Evolutionary conservation across 2,888 invertebrate genomes (phyloP), one percentile per base, ranked within the genome.

Genomic region (Cephonodes hylas): DNA sequence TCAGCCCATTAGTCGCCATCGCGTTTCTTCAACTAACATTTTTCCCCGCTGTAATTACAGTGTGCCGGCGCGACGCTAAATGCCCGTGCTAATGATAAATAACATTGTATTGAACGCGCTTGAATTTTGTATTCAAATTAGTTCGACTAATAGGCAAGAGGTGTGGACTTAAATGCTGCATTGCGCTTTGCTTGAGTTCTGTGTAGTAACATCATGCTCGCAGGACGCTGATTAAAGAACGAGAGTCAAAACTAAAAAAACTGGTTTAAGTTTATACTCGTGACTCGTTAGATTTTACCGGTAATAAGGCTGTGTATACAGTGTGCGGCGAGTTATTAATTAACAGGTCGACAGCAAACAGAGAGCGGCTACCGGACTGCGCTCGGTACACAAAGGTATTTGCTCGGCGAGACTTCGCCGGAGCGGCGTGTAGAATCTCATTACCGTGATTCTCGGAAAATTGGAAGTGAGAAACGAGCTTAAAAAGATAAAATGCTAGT

Each of bases 311-410:
- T 89, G 89, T 88, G 91, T 88, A 91, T 81, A 91, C 89, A 91
- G 77, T 79, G 84, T 79, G 79, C 88, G 82, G 83, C 89, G 89
- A 81, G 91, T 92, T 91, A 91, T 92, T 92, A 92, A 92, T 92
- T 92, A 92, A 88, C 91, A 91, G 88, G 88, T 92, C 90, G 91
- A 91, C 91, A 91, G 90, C 86, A 92, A 92, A 91, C 89, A 91
- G 86, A 81, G 82, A 79, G 83, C 80, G 82, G 91, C 91, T 92
- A 91, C 91, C 76, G 91, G 84, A 76, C 84, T 87, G 90, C 90
- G 88, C 91, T 89, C 62, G 70, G 86, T 75, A 91, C 86, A 91
- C 91, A 92, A 79, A 72, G 69, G 65, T 85, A 78, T 91, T 91
- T 89, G 80, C 83, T 75, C 80, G 82, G 76, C 79, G 85, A 81